These are phyloP conservation scores for Atopsyche davidsoni DNA, from an alignment of 1,140 invertebrate species.

Conservation along the genomic window DNA sequence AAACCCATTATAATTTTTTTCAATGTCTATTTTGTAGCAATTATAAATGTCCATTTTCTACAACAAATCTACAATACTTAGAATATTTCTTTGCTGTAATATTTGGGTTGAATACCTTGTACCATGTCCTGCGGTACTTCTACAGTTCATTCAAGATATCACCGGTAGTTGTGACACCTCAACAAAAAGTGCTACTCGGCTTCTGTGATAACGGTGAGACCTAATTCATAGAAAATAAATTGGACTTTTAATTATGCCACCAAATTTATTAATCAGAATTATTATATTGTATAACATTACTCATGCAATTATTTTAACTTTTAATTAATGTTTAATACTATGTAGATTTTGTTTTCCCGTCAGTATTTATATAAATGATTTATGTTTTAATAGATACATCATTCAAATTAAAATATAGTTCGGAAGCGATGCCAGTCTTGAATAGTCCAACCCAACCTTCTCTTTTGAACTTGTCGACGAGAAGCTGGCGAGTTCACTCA, in stretches of 20 bases:
- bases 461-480: slow-evolving; percentile 20
- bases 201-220: slow-evolving; percentile 26
- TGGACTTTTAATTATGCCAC: no score
- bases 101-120: slow-evolving; percentile 27
- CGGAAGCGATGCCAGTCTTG: not conserved
- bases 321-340: not conserved
- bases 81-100: slow-evolving; percentile 23
- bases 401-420: slow-evolving; percentile 18
- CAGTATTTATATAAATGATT: slow-evolving; percentile 2
- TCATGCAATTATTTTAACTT: not conserved
- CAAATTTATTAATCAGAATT: no score
- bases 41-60: slow-evolving; percentile 28
- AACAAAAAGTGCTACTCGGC: slow-evolving; percentile 23
- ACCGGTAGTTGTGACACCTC: slow-evolving; percentile 16
- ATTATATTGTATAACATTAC: no score
- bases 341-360: slow-evolving; percentile 7
- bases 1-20: not conserved
- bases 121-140: slow-evolving; percentile 23
- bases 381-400: slow-evolving; percentile 23
- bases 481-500: slow-evolving; percentile 19
- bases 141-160: slow-evolving; percentile 21
- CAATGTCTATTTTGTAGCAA: slow-evolving; percentile 7
- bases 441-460: slow-evolving; percentile 1
- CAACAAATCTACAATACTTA: slow-evolving; percentile 21
- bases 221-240: no score